phyloP scores from a whole-genome alignment of 2,888 invertebrate species.

The Habroteleia sp. region DNA sequence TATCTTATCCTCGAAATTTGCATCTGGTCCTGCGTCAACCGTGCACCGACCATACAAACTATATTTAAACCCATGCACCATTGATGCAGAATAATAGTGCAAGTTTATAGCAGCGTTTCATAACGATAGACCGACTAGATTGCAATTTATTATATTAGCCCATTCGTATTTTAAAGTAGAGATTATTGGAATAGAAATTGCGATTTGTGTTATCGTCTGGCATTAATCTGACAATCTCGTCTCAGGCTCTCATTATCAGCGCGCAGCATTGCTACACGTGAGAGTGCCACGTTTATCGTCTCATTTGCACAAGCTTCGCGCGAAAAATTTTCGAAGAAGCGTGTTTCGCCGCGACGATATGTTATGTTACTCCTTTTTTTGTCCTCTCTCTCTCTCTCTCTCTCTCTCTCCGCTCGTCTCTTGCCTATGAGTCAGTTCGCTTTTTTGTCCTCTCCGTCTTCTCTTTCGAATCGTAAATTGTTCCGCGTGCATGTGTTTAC shows the following conservation, averaged over 20 bases:
- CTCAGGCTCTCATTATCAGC: conserved; percentile 43
- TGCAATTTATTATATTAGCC: conserved; percentile 28
- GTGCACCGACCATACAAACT: conserved; percentile 2
- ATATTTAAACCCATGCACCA: conserved; percentile 14
- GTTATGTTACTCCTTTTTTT: conserved; percentile 46
- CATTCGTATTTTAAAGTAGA: conserved; percentile 25
- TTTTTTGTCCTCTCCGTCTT: conserved; percentile 67
- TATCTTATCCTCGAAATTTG: conserved; percentile 11
- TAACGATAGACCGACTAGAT: conserved; percentile 11
- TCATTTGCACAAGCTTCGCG: conserved; percentile 44
- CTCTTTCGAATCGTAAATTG: conserved; percentile 66
- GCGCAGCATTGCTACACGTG: conserved; percentile 34
- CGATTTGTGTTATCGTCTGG: conserved; percentile 35
- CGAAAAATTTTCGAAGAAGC: conserved; percentile 48
- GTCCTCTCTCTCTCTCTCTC: conserved; percentile 13
- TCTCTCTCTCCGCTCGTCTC: conserved; percentile 40
- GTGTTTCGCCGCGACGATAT: conserved; percentile 52
- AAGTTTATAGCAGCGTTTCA: conserved; percentile 27
- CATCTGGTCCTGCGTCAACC: background rate
- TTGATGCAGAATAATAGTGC: conserved; percentile 32
- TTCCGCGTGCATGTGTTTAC: conserved; percentile 51
- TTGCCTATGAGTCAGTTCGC: background rate
- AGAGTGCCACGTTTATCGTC: conserved; percentile 53
- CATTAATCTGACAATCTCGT: conserved; percentile 57
- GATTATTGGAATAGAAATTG: conserved; percentile 49